These are phyloP conservation scores for Plagodis dolabraria DNA, from an alignment of 2,888 invertebrate species.

Conservation along the genomic window DNA sequence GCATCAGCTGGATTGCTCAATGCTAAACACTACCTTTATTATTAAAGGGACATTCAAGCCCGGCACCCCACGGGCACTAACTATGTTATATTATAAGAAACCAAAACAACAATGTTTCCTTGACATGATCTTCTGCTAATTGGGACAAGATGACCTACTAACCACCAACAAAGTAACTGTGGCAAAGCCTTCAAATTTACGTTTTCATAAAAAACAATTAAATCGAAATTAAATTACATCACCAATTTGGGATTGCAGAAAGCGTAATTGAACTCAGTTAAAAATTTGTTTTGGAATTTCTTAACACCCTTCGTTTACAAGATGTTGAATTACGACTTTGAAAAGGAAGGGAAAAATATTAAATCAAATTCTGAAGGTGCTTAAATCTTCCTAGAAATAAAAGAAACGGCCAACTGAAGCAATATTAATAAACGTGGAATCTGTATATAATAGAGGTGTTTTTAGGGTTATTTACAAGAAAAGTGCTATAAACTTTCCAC, in stretches of 20 bases:
- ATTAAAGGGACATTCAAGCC: no score
- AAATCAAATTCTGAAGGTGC: neutral
- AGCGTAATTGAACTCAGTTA: constrained; percentile 39
- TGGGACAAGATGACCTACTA: neutral
- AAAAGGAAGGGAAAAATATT: neutral
- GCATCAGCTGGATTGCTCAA: no score
- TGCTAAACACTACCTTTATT: no score
- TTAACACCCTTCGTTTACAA: constrained; percentile 15
- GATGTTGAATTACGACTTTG: constrained; percentile 4
- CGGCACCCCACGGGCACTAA: no score
- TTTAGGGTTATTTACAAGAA: no score
- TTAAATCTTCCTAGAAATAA: no score
- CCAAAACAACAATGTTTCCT: no score
- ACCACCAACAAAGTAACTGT: constrained; percentile 7
- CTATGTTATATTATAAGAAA: no score
- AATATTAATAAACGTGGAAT: no score
- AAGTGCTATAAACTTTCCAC: no score
- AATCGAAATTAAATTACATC: constrained; percentile 51
- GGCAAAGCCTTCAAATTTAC: constrained; percentile 36
- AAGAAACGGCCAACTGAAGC: no score
- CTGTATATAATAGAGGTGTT: no score
- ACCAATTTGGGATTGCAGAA: constrained; percentile 43
- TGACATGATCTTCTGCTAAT: neutral
- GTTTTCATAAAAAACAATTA: constrained; percentile 54
- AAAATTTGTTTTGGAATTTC: constrained; percentile 30